These are phyloP conservation scores for Macrophya alboannulata DNA, from an alignment of 2,888 invertebrate species.

Conservation along the genomic window DNA sequence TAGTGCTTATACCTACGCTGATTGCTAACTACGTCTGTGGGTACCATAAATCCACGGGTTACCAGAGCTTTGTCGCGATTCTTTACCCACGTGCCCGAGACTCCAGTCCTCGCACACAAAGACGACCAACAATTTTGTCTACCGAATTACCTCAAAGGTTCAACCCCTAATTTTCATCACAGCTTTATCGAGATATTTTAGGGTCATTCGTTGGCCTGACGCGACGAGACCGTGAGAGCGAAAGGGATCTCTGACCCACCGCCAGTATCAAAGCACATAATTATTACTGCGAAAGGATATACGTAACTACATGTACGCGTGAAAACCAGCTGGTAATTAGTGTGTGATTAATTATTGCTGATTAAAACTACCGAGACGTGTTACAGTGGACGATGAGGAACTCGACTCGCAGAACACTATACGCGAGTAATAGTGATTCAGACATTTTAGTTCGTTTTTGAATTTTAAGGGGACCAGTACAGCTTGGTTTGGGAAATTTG, in stretches of 20 bases:
- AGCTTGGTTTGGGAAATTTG: too few species aligned
- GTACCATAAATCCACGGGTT: neutral
- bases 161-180: constrained; percentile 39
- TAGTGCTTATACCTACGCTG: neutral
- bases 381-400: neutral
- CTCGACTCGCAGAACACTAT: constrained; percentile 27
- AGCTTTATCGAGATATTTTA: constrained; percentile 5
- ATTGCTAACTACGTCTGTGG: constrained; percentile 2
- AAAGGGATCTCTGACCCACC: constrained; percentile 37
- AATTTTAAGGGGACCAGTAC: too few species aligned
- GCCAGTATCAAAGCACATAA: constrained; percentile 14
- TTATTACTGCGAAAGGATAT: constrained; percentile 3
- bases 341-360: constrained; percentile 30
- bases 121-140: neutral
- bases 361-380: constrained; percentile 41
- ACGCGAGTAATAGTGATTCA: constrained; percentile 1
- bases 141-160: constrained; percentile 15
- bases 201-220: neutral
- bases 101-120: neutral
- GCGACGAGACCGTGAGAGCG: neutral
- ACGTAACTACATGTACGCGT: neutral
- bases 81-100: neutral
- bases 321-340: constrained; percentile 16
- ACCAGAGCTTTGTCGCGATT: neutral
- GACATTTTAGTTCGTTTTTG: neutral